A percentile compares a stretch with the other conserved stretches of the same genome.
phyloP scores from a whole-genome alignment of 2,888 invertebrate genomes.

The Euphydryas editha region DNA sequence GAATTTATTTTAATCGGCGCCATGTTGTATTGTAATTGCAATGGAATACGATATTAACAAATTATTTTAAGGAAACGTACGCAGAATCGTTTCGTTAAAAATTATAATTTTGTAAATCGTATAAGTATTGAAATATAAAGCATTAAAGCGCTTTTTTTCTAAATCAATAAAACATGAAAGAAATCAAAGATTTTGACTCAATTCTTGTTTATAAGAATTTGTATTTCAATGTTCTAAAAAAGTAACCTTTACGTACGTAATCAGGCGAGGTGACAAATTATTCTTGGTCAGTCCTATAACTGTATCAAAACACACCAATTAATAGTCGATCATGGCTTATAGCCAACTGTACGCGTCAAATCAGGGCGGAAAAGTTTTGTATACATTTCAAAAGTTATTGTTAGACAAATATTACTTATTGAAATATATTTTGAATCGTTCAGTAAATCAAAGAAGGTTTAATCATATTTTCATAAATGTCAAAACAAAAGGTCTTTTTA shows the following conservation, averaged over 20 bases:
- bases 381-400: constrained; percentile 3
- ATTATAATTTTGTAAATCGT: no score
- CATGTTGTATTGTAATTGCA: background rate
- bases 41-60: background rate
- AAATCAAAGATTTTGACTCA: no score
- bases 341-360: constrained; percentile 24
- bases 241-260: constrained; percentile 5
- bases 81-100: no score
- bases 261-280: constrained; percentile 24
- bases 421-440: no score
- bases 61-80: background rate
- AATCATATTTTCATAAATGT: no score
- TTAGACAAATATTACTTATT: background rate
- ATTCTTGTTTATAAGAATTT: background rate
- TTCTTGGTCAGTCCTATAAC: constrained; percentile 17
- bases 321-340: constrained; percentile 22
- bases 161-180: no score
- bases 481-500: no score
- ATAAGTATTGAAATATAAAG: no score
- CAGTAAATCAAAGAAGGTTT: no score
- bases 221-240: background rate
- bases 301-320: constrained; percentile 30
- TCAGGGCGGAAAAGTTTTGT: constrained; percentile 22
- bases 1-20: background rate
- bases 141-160: no score